phyloP scores from a whole-genome alignment of 92 coral and sea anemone species.

The Heteractis magnifica region DNA sequence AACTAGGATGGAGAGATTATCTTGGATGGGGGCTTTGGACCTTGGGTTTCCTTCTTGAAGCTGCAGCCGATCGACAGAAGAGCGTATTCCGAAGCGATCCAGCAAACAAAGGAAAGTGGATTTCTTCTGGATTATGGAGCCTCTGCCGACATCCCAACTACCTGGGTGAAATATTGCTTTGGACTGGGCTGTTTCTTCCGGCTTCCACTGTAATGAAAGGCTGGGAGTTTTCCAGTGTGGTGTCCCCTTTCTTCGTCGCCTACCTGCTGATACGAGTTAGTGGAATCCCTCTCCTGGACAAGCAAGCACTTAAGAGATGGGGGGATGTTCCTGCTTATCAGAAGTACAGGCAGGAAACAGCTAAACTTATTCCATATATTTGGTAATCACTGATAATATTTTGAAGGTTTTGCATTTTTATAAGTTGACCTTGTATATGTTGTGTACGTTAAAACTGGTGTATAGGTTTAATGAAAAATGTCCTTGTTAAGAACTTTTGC shows the following conservation, averaged over 20 bases:
- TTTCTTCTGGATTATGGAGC: conserved; percentile 92
- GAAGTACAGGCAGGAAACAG: conserved; percentile 72
- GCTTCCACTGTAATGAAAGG: conserved; percentile 90
- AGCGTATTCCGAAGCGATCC: conserved; percentile 75
- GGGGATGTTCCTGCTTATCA: conserved; percentile 65
- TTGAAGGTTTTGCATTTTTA: not conserved
- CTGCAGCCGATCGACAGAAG: conserved; percentile 84
- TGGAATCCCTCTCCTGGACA: conserved; percentile 84
- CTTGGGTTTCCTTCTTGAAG: conserved; percentile 75
- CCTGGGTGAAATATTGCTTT: conserved; percentile 88
- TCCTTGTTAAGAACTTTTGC: too few species aligned
- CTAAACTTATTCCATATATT: conserved; percentile 77
- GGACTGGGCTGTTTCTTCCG: conserved; percentile 85
- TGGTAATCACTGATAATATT: conserved; percentile 47
- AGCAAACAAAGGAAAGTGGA: conserved; percentile 81
- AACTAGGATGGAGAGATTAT: conserved; percentile 81
- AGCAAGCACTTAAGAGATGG: conserved; percentile 85
- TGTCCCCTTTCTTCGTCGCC: conserved; percentile 85
- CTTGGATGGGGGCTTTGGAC: conserved; percentile 91
- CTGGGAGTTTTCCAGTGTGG: conserved; percentile 65
- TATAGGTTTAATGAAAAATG: too few species aligned
- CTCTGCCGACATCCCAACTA: conserved; percentile 88
- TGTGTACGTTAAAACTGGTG: not conserved
- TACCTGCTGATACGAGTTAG: conserved; percentile 64
- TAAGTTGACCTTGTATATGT: not conserved